Evolutionary conservation across 2,113 vertebrate species (phyloP), one percentile per base, ranked within the genome.

Genomic region (Leptobrachium ailaonicum): DNA sequence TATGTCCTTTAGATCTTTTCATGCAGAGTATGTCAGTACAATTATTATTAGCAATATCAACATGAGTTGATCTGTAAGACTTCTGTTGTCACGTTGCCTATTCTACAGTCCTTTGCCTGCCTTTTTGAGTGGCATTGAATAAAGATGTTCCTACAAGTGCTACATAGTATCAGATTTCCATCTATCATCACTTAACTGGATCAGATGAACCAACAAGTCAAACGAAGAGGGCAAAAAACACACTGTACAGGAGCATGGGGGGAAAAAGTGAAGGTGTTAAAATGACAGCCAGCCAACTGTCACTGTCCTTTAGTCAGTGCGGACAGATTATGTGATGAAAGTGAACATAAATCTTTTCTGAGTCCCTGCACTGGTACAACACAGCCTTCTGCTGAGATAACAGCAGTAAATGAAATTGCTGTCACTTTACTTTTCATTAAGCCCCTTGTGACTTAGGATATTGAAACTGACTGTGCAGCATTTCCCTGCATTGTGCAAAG

Each of bases 391-490:
- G 50, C 75, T 40, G 45, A 58, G 66, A 69, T 32, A 77, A 77
- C 53, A 60, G 41, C n/a, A 45, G 10, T 32, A 54, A 77, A 58
- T 77, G 47, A 68, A 77, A 45, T 66, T 69, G 75, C 75, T 58
- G 66, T 45, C 75, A 77, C 53, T 77, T 60, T 32, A 70, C n/a
- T 70, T 77, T 60, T 77, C 40, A 68, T 69, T 74, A 63, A 74
- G 72, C 72, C 72, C 63, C 42, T 47, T 5, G 58, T 40, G 64
- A 76, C 47, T 69, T 54, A 42, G 40, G 40, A 58, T 68, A 77
- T 77, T 77, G 54, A 41, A 68, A 69, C 7, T 42, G 41, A 11
- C n/a, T 58, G 64, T 58, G 40, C 50, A 77, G 47, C 9, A 75
- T 75, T 75, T 75, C 43, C 47, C 0, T 20, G 60, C 60, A 75